Evolutionary conservation across 2,797 vertebrate species (phyloP).

Genomic region (Chelidonichthys spinosus): DNA sequence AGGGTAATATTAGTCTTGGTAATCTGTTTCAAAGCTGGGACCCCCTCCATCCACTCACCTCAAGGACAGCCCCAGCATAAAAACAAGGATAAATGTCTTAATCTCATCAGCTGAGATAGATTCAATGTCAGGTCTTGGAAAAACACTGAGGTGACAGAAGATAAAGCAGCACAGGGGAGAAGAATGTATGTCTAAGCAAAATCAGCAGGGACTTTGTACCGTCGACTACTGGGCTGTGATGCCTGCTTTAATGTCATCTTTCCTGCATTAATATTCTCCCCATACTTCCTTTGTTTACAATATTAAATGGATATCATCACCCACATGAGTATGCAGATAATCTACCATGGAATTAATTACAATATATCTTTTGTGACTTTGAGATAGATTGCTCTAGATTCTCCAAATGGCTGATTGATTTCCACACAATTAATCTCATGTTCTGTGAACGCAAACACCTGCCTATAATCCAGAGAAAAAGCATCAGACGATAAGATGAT

Average conservation of each 20-base stretch:
- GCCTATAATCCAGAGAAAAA: constrained; percentile 28
- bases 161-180: constrained; percentile 27
- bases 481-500: constrained; percentile 25
- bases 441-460: constrained; percentile 28
- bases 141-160: constrained; percentile 29
- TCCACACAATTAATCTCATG: constrained; percentile 41
- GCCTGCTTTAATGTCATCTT: constrained; percentile 29
- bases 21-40: constrained; percentile 1
- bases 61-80: constrained; percentile 42
- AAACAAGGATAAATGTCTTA: constrained; percentile 43
- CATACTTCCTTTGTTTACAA: constrained; percentile 27
- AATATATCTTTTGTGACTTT: constrained; percentile 14
- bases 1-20: constrained; percentile 43
- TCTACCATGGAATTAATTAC: constrained; percentile 12
- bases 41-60: constrained; percentile 16
- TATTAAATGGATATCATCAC: constrained; percentile 1
- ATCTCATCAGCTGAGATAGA: constrained; percentile 52
- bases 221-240: background rate
- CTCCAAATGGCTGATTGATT: constrained; percentile 41
- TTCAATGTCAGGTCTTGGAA: constrained; percentile 45
- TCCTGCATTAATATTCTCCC: background rate
- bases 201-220: constrained; percentile 44
- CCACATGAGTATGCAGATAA: constrained; percentile 13
- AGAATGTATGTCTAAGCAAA: constrained; percentile 26
- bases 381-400: constrained; percentile 8